These are phyloP conservation scores for Leistus spinibarbis DNA, from an alignment of 2,888 invertebrate genomes.

Conservation along the genomic window DNA sequence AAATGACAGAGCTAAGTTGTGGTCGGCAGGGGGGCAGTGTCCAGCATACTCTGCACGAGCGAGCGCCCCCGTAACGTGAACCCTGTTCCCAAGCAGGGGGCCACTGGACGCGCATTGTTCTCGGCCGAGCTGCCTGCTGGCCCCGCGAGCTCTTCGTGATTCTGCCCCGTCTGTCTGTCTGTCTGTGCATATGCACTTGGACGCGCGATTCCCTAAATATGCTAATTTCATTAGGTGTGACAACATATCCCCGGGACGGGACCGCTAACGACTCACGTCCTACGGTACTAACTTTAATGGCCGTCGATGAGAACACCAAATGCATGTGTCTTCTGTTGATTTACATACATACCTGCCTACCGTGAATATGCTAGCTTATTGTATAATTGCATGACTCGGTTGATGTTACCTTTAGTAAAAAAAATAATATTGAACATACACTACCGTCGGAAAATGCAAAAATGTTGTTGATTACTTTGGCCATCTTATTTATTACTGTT, in stretches of 20 bases:
- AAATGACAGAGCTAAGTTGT: slow-evolving; percentile 51
- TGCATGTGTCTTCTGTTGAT: slow-evolving; percentile 29
- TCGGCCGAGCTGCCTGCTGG: not conserved
- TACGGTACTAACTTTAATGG: slow-evolving; percentile 27
- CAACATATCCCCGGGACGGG: slow-evolving; percentile 24
- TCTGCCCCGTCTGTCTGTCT: not conserved
- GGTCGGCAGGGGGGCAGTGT: slow-evolving; percentile 44
- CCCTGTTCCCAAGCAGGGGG: slow-evolving; percentile 19
- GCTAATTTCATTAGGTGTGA: slow-evolving; percentile 38
- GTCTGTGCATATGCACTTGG: not conserved
- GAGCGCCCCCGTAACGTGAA: slow-evolving; percentile 9
- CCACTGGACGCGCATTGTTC: slow-evolving; percentile 10
- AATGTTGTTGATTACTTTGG: too few species aligned
- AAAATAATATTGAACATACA: too few species aligned
- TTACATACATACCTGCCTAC: slow-evolving; percentile 30
- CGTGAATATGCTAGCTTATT: too few species aligned
- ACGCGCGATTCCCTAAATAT: slow-evolving; percentile 24
- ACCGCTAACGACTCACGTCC: slow-evolving; percentile 12
- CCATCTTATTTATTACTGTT: too few species aligned
- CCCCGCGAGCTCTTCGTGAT: not conserved
- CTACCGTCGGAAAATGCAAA: too few species aligned
- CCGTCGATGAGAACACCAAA: slow-evolving; percentile 14
- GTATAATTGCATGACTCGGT: too few species aligned
- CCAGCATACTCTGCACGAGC: slow-evolving; percentile 2
- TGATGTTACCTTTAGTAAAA: too few species aligned